Base-by-base conservation (phyloP, 2,113 vertebrate species). In the Pimephales promelas region DNA sequence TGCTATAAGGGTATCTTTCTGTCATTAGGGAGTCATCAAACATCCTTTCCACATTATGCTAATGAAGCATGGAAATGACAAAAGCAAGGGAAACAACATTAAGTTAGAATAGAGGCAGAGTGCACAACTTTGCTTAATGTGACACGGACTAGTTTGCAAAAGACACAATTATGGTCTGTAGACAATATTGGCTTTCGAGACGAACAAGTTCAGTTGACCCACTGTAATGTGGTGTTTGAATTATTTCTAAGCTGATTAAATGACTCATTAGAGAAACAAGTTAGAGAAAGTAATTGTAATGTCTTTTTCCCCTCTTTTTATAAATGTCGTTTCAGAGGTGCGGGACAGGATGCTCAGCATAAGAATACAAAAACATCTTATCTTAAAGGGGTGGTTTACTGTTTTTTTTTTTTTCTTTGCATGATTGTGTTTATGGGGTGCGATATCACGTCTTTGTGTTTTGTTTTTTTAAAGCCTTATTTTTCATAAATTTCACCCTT, bases 11-110 rank as follows among this genome's bases (percentile, higher is more conserved):
- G 90, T 88, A 89, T 92, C 88, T 88, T 91, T 85, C 88, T 87
- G 87, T 92, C 92, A 92, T 94, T 93, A 94, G 89, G 71, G 86
- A 92, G 90, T 92, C 92, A 93, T 93, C 92, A 94, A 91, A 91
- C 85, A 86, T 86, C 86, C 89, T 88, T 93, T 89, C 90, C 90
- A 91, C 92, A 93, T 92, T 91, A 90, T 89, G 89, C 90, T 93
- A 94, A 93, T 86, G 89, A 90, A 91, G 91, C 88, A 75, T 93
- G 90, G 88, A 90, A 94, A 92, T 93, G 90, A 91, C 90, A 93
- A 92, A 90, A 84, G 87, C 83, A 86, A 88, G 86, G 54, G 87
- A 91, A 92, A 89, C 82, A 88, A 87, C 90, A 83, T 74, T 90
- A 90, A 87, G 82, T 74, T 74, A 71, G 68, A 52, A 84, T 61